These are phyloP conservation scores for Bovichtus diacanthus DNA, from an alignment of 2,797 vertebrate species.

Conservation along the genomic window DNA sequence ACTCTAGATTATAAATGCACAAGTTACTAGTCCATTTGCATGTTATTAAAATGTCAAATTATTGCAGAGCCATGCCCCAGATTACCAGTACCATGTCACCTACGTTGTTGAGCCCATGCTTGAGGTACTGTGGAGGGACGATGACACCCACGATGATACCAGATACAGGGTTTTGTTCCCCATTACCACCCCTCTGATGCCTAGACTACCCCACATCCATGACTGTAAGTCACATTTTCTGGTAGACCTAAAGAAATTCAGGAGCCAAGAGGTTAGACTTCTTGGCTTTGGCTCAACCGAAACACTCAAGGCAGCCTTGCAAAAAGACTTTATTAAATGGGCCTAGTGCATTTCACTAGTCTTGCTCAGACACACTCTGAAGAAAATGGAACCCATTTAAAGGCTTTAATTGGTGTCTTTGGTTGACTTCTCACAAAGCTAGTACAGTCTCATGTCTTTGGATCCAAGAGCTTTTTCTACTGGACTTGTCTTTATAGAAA, in stretches of 20 bases:
- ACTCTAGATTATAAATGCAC: neutral
- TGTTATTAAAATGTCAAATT: constrained; percentile 49
- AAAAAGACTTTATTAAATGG: too few species aligned
- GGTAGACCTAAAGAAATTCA: rapidly evolving
- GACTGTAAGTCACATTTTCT: constrained; percentile 62
- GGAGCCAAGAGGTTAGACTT: too few species aligned
- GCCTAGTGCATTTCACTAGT: too few species aligned
- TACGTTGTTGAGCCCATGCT: constrained; percentile 85
- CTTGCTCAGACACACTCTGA: too few species aligned
- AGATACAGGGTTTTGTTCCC: constrained; percentile 85
- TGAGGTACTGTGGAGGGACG: constrained; percentile 81
- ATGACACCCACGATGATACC: constrained; percentile 65
- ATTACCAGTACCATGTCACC: constrained; percentile 80
- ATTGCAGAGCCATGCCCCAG: constrained; percentile 83
- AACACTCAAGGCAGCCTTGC: too few species aligned
- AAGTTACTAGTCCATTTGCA: constrained; percentile 25
- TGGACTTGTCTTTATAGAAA: too few species aligned
- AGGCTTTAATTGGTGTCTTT: too few species aligned
- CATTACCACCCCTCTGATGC: constrained; percentile 80
- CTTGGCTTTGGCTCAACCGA: too few species aligned
- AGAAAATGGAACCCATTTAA: too few species aligned
- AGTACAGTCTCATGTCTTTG: too few species aligned
- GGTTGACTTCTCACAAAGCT: too few species aligned
- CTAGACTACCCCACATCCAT: constrained; percentile 36
- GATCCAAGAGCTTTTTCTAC: too few species aligned